Evolutionary conservation across 2,888 invertebrate genomes (phyloP).

Genomic region (Blastobasis lacticolella): DNA sequence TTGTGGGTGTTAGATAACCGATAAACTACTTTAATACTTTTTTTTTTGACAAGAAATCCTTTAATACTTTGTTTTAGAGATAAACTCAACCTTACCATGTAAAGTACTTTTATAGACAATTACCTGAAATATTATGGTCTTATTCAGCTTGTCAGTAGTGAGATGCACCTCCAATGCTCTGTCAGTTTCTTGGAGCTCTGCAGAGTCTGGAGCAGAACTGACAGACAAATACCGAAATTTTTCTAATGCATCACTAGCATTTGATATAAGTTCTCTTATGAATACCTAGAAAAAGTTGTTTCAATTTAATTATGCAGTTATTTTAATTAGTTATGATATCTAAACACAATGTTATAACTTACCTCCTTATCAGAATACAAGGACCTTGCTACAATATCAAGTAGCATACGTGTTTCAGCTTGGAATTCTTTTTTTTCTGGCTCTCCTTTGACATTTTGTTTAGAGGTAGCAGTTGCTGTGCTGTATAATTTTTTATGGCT

Average conservation of each 20-base stretch:
- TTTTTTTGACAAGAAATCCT: too few relatives aligned
- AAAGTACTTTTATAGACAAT: too few relatives aligned
- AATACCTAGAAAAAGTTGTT: constrained; percentile 81
- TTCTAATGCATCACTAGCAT: constrained; percentile 97
- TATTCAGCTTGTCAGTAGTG: constrained; percentile 88
- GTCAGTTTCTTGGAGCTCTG: constrained; percentile 72
- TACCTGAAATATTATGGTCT: constrained; percentile 90
- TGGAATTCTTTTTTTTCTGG: constrained; percentile 92
- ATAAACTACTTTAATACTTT: too few relatives aligned
- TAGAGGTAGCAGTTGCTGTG: constrained; percentile 26
- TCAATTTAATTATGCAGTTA: background rate
- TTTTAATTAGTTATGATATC: too few relatives aligned
- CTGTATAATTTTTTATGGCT: background rate
- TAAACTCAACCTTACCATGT: too few relatives aligned
- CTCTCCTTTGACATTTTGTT: constrained; percentile 62
- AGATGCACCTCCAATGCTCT: constrained; percentile 90
- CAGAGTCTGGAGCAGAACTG: constrained; percentile 66
- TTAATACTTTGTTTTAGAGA: too few relatives aligned
- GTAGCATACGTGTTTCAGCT: constrained; percentile 95
- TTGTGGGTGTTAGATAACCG: too few relatives aligned
- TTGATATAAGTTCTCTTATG: constrained; percentile 95
- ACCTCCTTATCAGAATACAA: constrained; percentile 98
- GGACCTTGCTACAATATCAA: constrained; percentile 98
- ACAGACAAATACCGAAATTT: constrained; percentile 89
- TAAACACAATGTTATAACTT: constrained; percentile 11